A percentile compares a stretch with the other conserved stretches of the same genome.
phyloP scores from a whole-genome alignment of 2,797 vertebrate genomes.

The Sebastes glaucus region DNA sequence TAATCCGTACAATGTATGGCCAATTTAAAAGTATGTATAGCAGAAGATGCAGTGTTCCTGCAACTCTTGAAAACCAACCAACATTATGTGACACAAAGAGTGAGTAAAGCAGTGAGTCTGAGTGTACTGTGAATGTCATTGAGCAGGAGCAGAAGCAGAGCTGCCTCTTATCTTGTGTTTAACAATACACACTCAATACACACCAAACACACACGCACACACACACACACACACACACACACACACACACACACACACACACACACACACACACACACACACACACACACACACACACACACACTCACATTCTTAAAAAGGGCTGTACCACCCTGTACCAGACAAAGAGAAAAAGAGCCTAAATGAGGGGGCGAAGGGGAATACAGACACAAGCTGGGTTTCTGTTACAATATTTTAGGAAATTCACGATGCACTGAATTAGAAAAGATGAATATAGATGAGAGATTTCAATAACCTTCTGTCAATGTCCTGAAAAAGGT shows the following conservation, averaged over 20 bases:
- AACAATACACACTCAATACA: not conserved
- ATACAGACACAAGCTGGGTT: not conserved
- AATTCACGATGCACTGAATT: not conserved
- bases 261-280: not conserved
- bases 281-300: not conserved
- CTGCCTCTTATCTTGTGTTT: slow-evolving; percentile 52
- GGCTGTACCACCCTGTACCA: slow-evolving; percentile 69
- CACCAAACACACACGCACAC: not conserved
- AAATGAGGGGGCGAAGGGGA: not conserved
- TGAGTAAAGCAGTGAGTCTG: not conserved
- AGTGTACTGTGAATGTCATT: slow-evolving; percentile 8
- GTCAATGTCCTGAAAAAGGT: not conserved
- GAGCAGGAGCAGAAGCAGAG: slow-evolving; percentile 46
- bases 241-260: not conserved
- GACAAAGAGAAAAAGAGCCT: slow-evolving; percentile 13
- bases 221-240: not conserved
- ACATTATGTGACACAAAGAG: not conserved
- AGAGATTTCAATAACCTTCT: not conserved
- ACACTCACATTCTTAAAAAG: slow-evolving; percentile 9
- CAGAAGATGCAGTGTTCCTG: not conserved
- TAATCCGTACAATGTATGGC: not conserved
- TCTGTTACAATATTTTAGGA: not conserved
- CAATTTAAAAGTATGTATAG: not conserved
- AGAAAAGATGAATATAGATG: not conserved
- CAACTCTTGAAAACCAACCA: not conserved